A percentile compares a stretch with the other conserved stretches of the same genome.
Evolutionary conservation across 1,140 invertebrate genomes (phyloP).

Genomic region (Oppia nitens): DNA sequence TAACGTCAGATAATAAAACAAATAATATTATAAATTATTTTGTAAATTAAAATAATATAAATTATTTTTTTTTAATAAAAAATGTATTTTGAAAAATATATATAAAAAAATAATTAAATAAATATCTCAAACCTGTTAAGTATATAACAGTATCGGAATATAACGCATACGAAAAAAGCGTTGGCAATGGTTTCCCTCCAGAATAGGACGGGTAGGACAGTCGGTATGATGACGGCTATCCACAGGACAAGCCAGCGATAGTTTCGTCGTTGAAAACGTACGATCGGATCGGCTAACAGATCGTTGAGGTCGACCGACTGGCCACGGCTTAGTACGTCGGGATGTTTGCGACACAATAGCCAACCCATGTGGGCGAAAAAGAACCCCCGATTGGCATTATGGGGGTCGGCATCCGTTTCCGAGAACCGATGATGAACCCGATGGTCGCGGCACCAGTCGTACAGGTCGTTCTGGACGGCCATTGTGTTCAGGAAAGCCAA

Average conservation of each 20-base stretch:
- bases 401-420: background rate
- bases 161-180: slow-evolving; percentile 59
- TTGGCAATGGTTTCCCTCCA: slow-evolving; percentile 67
- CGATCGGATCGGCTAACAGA: background rate
- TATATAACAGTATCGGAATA: slow-evolving; percentile 68
- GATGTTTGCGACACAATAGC: background rate
- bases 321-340: background rate
- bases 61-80: no score
- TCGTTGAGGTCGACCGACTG: background rate
- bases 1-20: no score
- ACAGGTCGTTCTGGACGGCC: slow-evolving; percentile 13
- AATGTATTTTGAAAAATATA: no score
- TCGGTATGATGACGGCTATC: slow-evolving; percentile 66
- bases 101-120: no score
- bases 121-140: no score
- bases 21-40: no score
- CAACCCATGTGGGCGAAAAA: background rate
- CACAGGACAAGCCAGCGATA: slow-evolving; percentile 63
- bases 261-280: slow-evolving; percentile 28
- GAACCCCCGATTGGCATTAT: background rate
- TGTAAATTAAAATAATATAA: no score
- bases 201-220: slow-evolving; percentile 54
- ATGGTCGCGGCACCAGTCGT: background rate
- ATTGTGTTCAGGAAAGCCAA: slow-evolving; percentile 40
- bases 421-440: background rate